Conservation (phyloP, 1,140 invertebrate genomes). For the Cephus cinctus region DNA sequence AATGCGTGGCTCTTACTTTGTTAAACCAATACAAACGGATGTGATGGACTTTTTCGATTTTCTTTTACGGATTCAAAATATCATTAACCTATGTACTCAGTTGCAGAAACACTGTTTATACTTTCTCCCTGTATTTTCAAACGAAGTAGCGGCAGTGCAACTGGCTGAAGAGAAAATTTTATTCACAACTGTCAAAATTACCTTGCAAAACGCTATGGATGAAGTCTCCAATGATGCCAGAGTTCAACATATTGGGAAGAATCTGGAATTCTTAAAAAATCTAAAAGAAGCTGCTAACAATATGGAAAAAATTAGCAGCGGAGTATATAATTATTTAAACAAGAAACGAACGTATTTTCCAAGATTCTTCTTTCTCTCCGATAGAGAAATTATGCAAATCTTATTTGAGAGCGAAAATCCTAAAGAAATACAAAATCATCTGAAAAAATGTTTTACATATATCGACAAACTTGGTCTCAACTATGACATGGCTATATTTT, state of each 20-base stretch:
- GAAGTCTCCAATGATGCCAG: constrained; percentile 53
- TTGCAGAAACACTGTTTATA: constrained; percentile 62
- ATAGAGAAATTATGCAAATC: constrained; percentile 81
- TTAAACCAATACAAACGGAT: constrained; percentile 63
- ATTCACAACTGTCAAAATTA: constrained; percentile 28
- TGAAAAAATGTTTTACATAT: constrained; percentile 66
- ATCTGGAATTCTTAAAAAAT: constrained; percentile 56
- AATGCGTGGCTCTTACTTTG: constrained; percentile 69
- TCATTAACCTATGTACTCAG: constrained; percentile 63
- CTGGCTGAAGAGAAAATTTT: constrained; percentile 62
- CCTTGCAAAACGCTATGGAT: constrained; percentile 40
- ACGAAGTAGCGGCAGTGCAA: constrained; percentile 63
- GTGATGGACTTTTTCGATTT: constrained; percentile 60
- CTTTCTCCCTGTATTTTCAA: constrained; percentile 65
- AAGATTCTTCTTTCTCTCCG: constrained; percentile 85
- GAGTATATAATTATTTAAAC: constrained; percentile 70
- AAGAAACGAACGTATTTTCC: constrained; percentile 75
- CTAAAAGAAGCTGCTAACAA: constrained; percentile 55
- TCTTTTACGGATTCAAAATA: constrained; percentile 58
- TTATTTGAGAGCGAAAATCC: constrained; percentile 63
- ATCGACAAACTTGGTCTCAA: constrained; percentile 45
- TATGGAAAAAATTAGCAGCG: constrained; percentile 58
- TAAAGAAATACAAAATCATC: constrained; percentile 31
- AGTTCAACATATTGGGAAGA: constrained; percentile 55
- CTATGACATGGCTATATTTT: constrained; percentile 51